Base-by-base conservation (phyloP, 1,140 invertebrate species). In the Drosophila burlai region DNA sequence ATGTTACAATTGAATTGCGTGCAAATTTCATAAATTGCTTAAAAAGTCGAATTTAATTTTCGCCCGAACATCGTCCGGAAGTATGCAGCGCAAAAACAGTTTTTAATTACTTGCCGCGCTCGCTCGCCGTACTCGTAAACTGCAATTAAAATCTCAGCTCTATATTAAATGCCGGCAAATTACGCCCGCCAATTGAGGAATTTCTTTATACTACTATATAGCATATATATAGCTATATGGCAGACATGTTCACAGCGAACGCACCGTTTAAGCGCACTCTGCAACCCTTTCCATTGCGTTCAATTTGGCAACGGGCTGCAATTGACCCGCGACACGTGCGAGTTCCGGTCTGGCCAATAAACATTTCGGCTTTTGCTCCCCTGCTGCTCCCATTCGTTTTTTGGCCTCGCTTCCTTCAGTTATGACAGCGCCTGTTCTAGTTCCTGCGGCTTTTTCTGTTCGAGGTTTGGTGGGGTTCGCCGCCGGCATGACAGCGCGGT, bases 11-110 rank as follows among this genome's bases (percentile, higher is more conserved):
- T 87, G 83, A 87, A 87, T 87, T 77, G 83, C 54, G 76, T 87
- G 83, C 76, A 83, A 89, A 87, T 87, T 89, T 87, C 67, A 83
- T 89, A 86, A 86, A 87, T 83, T 87, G 83, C 67, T 86, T 55
- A 59, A 80, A 86, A 87, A 87, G 72, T 87, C 72, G 67, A 83
- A 76, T 80, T 86, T 82, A 73, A 83, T 87, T 86, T 80, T 68
- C 64, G 47, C 54, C 47, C 38, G 43, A 52, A 73, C 68, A 61
- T 16, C 52, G 45, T n/a, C 34, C 66, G 76, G 65, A 80, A 62
- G 57, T 62, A 62, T 36, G 57, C 60, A 54, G 54, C 7, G 45
- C 24, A 72, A 66, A 62, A 77, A 66, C 52, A 80, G 49, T 86
- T 86, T 81, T 81, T 85, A 78, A 85, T 85, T 86, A 83, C 69